Evolutionary conservation across 2,113 vertebrate species (phyloP).

Genomic region (Corythornis madagascariensis): DNA sequence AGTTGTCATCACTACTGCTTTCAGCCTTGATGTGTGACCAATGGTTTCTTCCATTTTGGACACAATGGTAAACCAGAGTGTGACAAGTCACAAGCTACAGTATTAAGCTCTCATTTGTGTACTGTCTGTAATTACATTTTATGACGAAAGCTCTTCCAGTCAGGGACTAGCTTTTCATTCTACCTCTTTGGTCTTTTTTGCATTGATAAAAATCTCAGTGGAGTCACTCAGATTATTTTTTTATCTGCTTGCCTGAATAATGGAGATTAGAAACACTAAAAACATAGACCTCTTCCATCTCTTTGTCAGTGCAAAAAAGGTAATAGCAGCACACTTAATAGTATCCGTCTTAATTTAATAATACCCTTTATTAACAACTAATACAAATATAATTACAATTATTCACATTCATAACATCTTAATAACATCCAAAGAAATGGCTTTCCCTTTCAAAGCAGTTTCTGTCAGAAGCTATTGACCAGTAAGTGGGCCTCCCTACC

Average conservation of each 20-base stretch:
- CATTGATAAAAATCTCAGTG: neutral
- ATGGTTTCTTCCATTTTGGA: neutral
- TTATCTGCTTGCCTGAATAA: neutral
- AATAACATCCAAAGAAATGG: neutral
- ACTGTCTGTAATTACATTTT: neutral
- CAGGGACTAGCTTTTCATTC: neutral
- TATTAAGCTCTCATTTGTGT: neutral
- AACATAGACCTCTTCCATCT: neutral
- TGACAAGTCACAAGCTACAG: neutral
- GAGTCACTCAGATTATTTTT: neutral
- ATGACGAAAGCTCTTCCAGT: neutral
- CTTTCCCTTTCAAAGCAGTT: neutral
- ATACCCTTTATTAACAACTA: neutral
- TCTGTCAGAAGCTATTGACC: neutral
- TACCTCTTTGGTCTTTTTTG: neutral
- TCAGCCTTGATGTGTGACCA: neutral
- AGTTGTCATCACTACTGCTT: neutral
- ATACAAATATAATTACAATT: neutral
- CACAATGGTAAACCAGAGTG: neutral
- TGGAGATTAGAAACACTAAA: neutral
- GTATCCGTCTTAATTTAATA: neutral
- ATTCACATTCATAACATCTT: neutral
- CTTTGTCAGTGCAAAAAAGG: neutral
- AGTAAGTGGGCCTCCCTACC: neutral
- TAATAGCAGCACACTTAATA: neutral